These are phyloP conservation scores for Argyresthia goedartella DNA, from an alignment of 2,888 invertebrate species.

Conservation along the genomic window DNA sequence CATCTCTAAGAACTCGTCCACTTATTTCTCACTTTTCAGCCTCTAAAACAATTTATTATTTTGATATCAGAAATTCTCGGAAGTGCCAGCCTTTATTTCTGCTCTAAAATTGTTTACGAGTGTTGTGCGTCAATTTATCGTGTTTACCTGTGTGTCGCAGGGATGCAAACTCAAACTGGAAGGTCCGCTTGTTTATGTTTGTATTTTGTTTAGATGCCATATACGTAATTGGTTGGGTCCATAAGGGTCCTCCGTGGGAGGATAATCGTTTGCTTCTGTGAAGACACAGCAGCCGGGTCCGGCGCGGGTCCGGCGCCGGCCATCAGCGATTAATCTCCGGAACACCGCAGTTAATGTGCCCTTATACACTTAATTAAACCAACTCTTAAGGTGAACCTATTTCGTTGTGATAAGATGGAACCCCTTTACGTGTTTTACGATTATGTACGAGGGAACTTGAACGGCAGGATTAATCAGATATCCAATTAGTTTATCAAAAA, in stretches of 20 bases:
- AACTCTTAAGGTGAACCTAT: slow-evolving; percentile 37
- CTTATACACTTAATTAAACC: slow-evolving; percentile 41
- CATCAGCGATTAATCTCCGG: slow-evolving; percentile 13
- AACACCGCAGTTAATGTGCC: slow-evolving; percentile 24
- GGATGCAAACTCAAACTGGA: neutral
- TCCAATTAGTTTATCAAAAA: slow-evolving; percentile 2
- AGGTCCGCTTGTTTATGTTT: neutral
- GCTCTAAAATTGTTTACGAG: too few species aligned
- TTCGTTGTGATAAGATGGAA: slow-evolving; percentile 18
- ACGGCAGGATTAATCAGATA: slow-evolving; percentile 1
- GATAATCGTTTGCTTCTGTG: slow-evolving; percentile 17
- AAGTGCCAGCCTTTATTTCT: too few species aligned
- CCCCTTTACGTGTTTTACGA: slow-evolving; percentile 24
- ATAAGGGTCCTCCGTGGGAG: slow-evolving; percentile 14
- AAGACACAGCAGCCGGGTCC: neutral
- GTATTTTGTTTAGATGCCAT: neutral
- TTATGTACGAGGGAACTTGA: slow-evolving; percentile 12
- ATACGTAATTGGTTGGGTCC: slow-evolving; percentile 17
- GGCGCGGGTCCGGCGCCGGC: neutral
- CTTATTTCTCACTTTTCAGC: neutral
- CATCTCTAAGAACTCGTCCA: too few species aligned
- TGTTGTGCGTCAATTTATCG: too few species aligned
- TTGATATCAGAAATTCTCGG: too few species aligned
- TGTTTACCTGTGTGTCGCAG: too few species aligned
- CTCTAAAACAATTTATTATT: neutral